Evolutionary conservation across 2,888 invertebrate species (phyloP), one percentile per base, ranked within the genome.

Genomic region (Macrosoma leucophasiata): DNA sequence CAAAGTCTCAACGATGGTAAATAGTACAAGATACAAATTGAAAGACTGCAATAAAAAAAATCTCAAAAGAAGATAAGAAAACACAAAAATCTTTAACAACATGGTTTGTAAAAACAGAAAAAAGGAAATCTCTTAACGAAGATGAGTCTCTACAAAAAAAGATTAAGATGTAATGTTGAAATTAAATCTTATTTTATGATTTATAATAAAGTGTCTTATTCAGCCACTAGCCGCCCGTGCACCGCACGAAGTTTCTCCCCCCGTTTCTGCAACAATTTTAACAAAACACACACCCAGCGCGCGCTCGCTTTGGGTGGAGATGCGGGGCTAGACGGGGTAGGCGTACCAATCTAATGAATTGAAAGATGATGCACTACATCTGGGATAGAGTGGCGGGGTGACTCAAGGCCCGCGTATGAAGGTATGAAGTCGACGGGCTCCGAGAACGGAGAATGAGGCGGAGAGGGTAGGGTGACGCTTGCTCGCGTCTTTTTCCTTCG

Each of bases 21-120:
- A 92, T 56, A 91, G 90, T 60, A 88, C 91, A 0, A 82, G 88
- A 35, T 88, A 92, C 59, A 92, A 94, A 67, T 79, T 78, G 14
- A 55, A 65, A 1, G 71, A 86, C 36, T 89, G 89, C 46, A 88
- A 88, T 51, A 88, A 86, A 48, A 85, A n/a, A 78, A 18, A 46
- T 81, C 20, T 32, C 48, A 19, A 29, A 51, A 7, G 57, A 71
- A 46, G 59, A 50, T 24, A 61, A 59, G 41, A 55, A 47, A 33
- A 59, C 66, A 43, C 81, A 85, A 61, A 79, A 73, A 52, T 71
- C 85, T 43, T 52, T 87, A 47, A 81, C 72, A 44, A 57, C 67
- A 1, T 86, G 79, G 70, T 73, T 85, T 45, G 54, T 49, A 19
- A 68, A 59, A 49, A 46, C 55, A 28, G 68, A 65, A 29, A 84